Base-by-base conservation (phyloP, 1,140 invertebrate species). In the Papilio aristodemus region DNA sequence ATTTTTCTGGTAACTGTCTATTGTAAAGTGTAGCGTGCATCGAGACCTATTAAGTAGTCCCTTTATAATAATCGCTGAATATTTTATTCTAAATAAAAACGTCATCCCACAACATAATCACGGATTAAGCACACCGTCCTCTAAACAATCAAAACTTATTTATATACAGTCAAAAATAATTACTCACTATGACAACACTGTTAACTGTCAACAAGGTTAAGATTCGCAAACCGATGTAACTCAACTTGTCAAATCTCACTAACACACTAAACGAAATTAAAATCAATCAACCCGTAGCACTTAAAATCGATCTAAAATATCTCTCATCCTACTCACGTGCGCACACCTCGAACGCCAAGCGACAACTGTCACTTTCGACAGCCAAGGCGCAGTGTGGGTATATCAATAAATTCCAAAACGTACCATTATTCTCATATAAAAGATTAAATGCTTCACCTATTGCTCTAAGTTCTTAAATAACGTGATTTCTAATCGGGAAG, bases 121-220 rank as follows among this genome's bases (percentile, higher is more conserved):
- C 72, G 71, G 78, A 87, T 80, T 83, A 85, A 87, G 82, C 84
- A 89, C 86, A 86, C 86, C 71, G 76, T 72, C 75, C 72, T 83
- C 79, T 86, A 88, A 88, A 90, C 81, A 86, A 89, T 81, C 81
- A 84, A 86, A 86, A 84, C 83, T 85, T 91, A 80, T 75, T 78
- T 80, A 89, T 87, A 81, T 89, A 89, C 89, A 89, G 79, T 87
- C 84, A 81, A 85, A 87, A 88, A 85, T 86, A 82, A 87, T 89
- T 89, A 87, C 80, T 85, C 79, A 87, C 86, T 91, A 90, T 87
- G 89, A 86, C 89, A 89, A 91, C 87, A 89, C 83, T 81, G 84
- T 84, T 81, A 90, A 89, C 81, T 87, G 82, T 88, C 85, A 91
- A 91, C 89, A 87, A 87, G 83, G 78, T 88, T 88, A 85, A 82